Evolutionary conservation across 1,140 invertebrate genomes (phyloP), one percentile per base, ranked within the genome.

Genomic region (Pseudomyrmex sp.): DNA sequence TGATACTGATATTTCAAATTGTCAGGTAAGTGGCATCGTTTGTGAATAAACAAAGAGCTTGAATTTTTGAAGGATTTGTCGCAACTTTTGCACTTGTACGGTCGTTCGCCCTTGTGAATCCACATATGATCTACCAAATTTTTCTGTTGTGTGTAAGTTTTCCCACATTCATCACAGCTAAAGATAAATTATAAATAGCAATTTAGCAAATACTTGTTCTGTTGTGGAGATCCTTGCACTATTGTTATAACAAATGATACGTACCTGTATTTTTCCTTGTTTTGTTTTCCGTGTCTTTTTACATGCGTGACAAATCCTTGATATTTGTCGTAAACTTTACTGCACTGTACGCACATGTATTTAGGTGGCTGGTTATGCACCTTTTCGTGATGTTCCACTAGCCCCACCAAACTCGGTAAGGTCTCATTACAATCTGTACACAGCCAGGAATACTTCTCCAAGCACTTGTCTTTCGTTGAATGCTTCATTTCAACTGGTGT

Each of bases 241-340:
- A 50, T 35, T 35, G 35, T 15, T 46, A 46, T 0, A 48, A n/a
- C 5, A 74, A 75, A 69, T 63, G 1, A 70, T 68, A 63, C 69
- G 90, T 91, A 95, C 94, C 92, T 95, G 73, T 94, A 96, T 88
- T 95, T 35, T 0, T 35, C 35, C 35, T 95, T 15, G 95, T 92
- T 74, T 94, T 94, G 44, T 93, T 93, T 83, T 94, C 35, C 93
- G 87, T 96, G 96, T 54, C 94, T 91, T 85, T 95, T 95, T 0
- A 95, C 95, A 84, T 96, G 95, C 1, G 94, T 94, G n/a, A 95
- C 89, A 85, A 95, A 96, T 46, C 95, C 95, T 84, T 95, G 95
- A 90, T 96, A 96, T 86, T 95, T 95, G 68, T 94, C 94, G 84
- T 95, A 96, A 15, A 96, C 93, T 92, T 96, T 96, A 52, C 94